A percentile compares a stretch with the other conserved stretches of the same genome.
Evolutionary conservation across 2,888 invertebrate species (phyloP).

Genomic region (Hetaerina titia): DNA sequence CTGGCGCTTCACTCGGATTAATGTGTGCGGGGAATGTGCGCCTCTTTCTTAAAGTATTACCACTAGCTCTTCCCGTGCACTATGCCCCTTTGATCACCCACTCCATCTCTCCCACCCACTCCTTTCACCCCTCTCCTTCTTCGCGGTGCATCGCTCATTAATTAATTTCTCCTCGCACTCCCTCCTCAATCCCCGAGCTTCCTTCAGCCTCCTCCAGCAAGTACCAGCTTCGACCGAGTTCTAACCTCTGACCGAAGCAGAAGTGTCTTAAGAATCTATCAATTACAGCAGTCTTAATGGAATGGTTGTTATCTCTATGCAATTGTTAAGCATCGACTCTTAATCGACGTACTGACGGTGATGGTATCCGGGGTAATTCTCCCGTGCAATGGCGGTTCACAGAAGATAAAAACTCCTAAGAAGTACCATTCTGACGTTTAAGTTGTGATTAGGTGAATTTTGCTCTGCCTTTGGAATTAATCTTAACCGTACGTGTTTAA

Average conservation of each 20-base stretch:
- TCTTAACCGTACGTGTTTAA: not conserved
- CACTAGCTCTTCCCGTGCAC: not conserved
- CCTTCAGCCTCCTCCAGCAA: not conserved
- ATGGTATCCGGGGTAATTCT: not conserved
- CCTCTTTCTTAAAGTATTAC: not conserved
- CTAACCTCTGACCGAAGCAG: no score
- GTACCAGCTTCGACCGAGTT: not conserved
- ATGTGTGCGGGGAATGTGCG: not conserved
- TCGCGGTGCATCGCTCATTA: slow-evolving; percentile 6
- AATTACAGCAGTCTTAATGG: not conserved
- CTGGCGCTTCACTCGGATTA: not conserved
- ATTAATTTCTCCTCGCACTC: not conserved
- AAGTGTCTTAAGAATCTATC: not conserved
- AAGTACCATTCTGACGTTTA: not conserved
- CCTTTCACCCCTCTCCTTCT: not conserved
- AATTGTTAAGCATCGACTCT: not conserved
- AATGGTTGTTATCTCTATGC: not conserved
- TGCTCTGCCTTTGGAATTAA: not conserved
- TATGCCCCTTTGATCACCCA: not conserved
- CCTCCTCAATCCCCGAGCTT: not conserved
- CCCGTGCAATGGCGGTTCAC: not conserved
- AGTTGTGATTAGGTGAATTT: not conserved
- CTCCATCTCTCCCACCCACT: not conserved
- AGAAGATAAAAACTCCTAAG: not conserved
- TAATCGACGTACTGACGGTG: not conserved